These are phyloP conservation scores for Drosophila merina DNA, from an alignment of 2,888 invertebrate genomes.

Conservation along the genomic window DNA sequence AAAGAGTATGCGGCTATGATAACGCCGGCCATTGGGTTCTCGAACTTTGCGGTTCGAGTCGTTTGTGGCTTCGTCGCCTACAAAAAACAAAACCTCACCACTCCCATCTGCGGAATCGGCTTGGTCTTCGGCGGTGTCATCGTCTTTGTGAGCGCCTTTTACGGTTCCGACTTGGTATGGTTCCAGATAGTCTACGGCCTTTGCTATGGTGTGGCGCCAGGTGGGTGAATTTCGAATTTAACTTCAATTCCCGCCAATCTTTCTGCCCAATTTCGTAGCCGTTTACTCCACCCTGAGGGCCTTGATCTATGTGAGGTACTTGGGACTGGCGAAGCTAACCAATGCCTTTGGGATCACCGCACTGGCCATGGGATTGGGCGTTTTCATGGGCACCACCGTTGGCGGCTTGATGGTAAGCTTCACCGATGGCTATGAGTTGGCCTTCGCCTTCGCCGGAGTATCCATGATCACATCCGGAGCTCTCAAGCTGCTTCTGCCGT, in stretches of 20 bases:
- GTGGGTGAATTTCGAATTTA: not conserved
- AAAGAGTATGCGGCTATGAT: slow-evolving; percentile 43
- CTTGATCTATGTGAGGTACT: slow-evolving; percentile 89
- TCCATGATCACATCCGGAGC: slow-evolving; percentile 71
- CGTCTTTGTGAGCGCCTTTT: slow-evolving; percentile 88
- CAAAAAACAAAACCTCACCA: slow-evolving; percentile 59
- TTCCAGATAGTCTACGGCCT: slow-evolving; percentile 76
- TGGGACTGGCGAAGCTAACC: slow-evolving; percentile 90
- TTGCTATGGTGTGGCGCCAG: slow-evolving; percentile 77
- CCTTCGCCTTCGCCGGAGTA: slow-evolving; percentile 76
- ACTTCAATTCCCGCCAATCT: not conserved
- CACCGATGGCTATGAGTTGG: slow-evolving; percentile 51
- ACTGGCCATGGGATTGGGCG: slow-evolving; percentile 90
- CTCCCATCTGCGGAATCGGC: slow-evolving; percentile 72
- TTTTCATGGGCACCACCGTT: slow-evolving; percentile 86
- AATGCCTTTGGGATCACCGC: slow-evolving; percentile 91
- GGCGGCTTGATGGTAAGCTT: slow-evolving; percentile 77
- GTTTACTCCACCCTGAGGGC: slow-evolving; percentile 90
- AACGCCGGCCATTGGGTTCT: slow-evolving; percentile 87
- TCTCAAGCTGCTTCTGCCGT: slow-evolving; percentile 71
- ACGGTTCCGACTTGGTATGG: slow-evolving; percentile 76
- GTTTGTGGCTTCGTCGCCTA: slow-evolving; percentile 74
- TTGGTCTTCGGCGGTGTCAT: slow-evolving; percentile 84
- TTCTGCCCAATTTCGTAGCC: slow-evolving; percentile 84
- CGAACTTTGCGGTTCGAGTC: slow-evolving; percentile 86